phyloP scores from a whole-genome alignment of 2,888 invertebrate genomes.

The Ypsolopha scabrella region DNA sequence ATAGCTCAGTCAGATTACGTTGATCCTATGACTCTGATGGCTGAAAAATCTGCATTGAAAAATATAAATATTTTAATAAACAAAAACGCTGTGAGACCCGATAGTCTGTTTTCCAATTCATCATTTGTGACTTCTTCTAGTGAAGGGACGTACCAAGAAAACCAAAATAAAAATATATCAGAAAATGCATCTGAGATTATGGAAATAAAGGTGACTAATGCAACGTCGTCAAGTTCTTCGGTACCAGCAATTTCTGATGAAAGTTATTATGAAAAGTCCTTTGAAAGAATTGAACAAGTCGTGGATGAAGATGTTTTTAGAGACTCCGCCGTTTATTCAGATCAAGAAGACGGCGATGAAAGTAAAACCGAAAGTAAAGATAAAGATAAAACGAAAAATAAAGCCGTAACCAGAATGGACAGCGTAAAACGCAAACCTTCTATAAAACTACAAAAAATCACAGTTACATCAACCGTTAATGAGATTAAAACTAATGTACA shows the following conservation, averaged over 20 bases:
- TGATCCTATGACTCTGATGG: conserved; percentile 79
- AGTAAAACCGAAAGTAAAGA: conserved; percentile 21
- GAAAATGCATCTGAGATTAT: conserved; percentile 13
- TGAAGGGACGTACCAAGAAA: conserved; percentile 58
- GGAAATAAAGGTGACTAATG: conserved; percentile 14
- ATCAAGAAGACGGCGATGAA: conserved; percentile 71
- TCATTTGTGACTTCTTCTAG: conserved; percentile 68
- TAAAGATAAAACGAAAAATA: conserved; percentile 24
- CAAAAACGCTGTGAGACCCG: conserved; percentile 66
- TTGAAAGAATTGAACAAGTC: conserved; percentile 80
- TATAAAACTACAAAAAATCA: conserved; percentile 33
- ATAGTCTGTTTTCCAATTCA: conserved; percentile 69
- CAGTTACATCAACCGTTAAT: conserved; percentile 24
- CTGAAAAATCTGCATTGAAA: conserved; percentile 49
- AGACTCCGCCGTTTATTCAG: conserved; percentile 88
- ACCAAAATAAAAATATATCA: conserved; percentile 12
- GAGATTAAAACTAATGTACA: conserved; percentile 27
- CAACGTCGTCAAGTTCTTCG: conserved; percentile 15
- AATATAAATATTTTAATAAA: conserved; percentile 74
- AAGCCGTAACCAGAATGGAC: conserved; percentile 34
- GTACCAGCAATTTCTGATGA: conserved; percentile 61
- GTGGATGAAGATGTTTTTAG: conserved; percentile 78
- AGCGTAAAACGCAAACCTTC: conserved; percentile 39
- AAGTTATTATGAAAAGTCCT: conserved; percentile 81
- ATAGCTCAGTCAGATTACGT: conserved; percentile 91